These are phyloP conservation scores for Macrophya annulata DNA, from an alignment of 2,888 invertebrate genomes.

Conservation along the genomic window DNA sequence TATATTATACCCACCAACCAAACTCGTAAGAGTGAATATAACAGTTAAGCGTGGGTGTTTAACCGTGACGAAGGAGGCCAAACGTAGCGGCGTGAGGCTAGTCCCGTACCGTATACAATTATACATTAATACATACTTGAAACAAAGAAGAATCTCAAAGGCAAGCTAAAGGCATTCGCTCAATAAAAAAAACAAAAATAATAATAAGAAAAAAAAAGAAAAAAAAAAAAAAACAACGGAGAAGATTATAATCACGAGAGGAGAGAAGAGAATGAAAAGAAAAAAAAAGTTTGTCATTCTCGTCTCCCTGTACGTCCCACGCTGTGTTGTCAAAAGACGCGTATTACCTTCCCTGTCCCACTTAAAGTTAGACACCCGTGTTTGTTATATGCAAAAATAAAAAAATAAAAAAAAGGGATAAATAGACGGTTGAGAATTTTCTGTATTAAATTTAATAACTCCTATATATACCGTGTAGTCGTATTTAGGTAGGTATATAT, in stretches of 20 bases:
- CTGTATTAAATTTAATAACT: background rate
- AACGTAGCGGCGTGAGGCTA: slow-evolving; percentile 44
- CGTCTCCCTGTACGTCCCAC: background rate
- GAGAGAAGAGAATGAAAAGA: background rate
- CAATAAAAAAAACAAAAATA: background rate
- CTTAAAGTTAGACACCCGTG: slow-evolving; percentile 15
- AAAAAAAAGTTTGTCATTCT: slow-evolving; percentile 13
- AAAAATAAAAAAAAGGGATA: background rate
- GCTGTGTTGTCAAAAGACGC: background rate
- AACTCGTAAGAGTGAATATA: slow-evolving; percentile 42
- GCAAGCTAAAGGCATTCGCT: background rate
- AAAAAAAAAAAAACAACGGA: too few species aligned
- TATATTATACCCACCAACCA: background rate
- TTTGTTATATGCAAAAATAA: background rate
- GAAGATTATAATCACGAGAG: background rate
- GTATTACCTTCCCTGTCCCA: slow-evolving; percentile 35
- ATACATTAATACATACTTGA: slow-evolving; percentile 15
- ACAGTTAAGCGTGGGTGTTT: slow-evolving; percentile 52
- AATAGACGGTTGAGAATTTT: background rate
- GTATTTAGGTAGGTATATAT: slow-evolving; percentile 9
- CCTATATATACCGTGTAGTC: background rate
- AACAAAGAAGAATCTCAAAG: slow-evolving; percentile 49
- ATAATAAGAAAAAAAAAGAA: background rate
- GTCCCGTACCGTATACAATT: slow-evolving; percentile 24
- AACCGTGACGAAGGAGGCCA: slow-evolving; percentile 49